Evolutionary conservation across 1,140 invertebrate species (phyloP).

Genomic region (Micrasema longulum): DNA sequence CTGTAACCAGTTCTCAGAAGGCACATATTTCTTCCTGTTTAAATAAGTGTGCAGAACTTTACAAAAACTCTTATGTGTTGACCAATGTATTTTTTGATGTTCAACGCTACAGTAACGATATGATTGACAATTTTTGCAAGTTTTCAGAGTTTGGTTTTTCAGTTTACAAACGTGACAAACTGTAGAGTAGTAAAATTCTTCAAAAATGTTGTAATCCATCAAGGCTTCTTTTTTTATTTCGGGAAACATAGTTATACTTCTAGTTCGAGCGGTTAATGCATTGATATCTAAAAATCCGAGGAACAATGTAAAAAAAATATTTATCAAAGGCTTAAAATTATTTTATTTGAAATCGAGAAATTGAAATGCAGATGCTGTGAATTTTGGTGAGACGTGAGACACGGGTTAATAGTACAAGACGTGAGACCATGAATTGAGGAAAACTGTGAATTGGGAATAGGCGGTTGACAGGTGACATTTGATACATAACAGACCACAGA

Average conservation of each 20-base stretch:
- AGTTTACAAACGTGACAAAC: constrained; percentile 58
- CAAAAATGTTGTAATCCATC: constrained; percentile 15
- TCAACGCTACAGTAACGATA: constrained; percentile 46
- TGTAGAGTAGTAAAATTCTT: constrained; percentile 54
- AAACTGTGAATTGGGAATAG: too few species aligned
- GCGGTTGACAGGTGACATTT: too few species aligned
- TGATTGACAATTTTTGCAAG: constrained; percentile 38
- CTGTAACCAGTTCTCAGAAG: constrained; percentile 16
- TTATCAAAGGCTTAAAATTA: too few species aligned
- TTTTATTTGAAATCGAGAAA: too few species aligned
- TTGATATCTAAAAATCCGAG: too few species aligned
- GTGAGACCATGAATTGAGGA: too few species aligned
- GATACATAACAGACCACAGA: too few species aligned
- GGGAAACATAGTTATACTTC: not conserved
- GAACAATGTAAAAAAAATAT: too few species aligned
- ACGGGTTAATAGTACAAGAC: too few species aligned
- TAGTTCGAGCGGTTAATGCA: not conserved
- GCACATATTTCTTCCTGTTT: not conserved
- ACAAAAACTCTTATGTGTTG: constrained; percentile 38
- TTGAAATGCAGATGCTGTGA: too few species aligned
- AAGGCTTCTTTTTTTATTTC: constrained; percentile 10
- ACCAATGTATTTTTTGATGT: constrained; percentile 46
- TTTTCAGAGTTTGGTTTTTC: constrained; percentile 44
- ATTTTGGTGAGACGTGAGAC: too few species aligned
- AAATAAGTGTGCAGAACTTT: constrained; percentile 21